These are phyloP conservation scores for Rachycentron canadum DNA, from an alignment of 2,797 vertebrate species.

Conservation along the genomic window DNA sequence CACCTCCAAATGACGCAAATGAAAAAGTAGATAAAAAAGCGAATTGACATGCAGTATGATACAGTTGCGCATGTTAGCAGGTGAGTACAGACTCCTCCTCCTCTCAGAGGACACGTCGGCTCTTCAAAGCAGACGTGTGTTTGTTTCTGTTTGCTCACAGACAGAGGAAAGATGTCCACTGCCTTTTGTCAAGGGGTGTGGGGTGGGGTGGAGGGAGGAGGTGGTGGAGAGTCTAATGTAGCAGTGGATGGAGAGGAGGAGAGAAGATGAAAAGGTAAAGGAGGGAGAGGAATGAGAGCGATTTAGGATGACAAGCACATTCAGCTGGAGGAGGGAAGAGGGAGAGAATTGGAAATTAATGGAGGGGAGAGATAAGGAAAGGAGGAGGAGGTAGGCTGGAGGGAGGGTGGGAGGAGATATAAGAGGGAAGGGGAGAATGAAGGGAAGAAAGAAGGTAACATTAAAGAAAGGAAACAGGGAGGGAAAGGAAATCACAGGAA, in stretches of 20 bases:
- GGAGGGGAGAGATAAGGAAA: conserved; percentile 72
- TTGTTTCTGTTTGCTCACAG: not conserved
- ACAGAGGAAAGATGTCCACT: not conserved
- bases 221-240: conserved; percentile 3
- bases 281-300: conserved; percentile 58
- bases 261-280: conserved; percentile 38
- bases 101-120: not conserved
- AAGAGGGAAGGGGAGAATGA: not conserved
- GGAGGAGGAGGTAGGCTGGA: conserved; percentile 37
- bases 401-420: conserved; percentile 9
- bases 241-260: not conserved
- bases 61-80: not conserved
- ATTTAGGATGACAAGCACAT: conserved; percentile 73
- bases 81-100: not conserved
- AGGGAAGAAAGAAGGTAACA: not conserved
- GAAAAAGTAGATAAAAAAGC: not conserved
- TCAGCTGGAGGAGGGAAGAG: conserved; percentile 55
- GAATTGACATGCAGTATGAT: no score
- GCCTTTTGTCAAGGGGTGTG: not conserved
- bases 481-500: no score
- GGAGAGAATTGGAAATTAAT: conserved; percentile 72
- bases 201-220: no score
- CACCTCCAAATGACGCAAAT: not conserved
- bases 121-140: not conserved
- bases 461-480: not conserved